Conservation (phyloP, 1,140 invertebrate species). For the Triops cancriformis region DNA sequence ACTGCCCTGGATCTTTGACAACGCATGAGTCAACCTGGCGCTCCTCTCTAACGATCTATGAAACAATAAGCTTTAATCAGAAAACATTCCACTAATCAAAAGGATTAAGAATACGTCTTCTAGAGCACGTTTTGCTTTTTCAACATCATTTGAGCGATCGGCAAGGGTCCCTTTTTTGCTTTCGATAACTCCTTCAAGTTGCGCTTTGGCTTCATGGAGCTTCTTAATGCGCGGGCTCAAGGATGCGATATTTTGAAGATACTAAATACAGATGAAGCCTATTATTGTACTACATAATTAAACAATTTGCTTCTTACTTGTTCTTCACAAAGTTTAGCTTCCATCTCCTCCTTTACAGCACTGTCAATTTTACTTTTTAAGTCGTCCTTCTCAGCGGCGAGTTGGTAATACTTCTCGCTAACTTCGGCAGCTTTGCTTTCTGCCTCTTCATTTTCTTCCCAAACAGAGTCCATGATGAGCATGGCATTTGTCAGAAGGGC, state of each 20-base stretch:
- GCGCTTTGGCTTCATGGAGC: background rate
- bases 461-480: background rate
- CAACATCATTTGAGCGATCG: background rate
- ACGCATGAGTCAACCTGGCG: background rate
- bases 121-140: background rate
- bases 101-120: background rate
- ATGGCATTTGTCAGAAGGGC: background rate
- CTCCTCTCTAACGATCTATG: background rate
- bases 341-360: background rate
- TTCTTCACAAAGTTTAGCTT: background rate
- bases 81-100: no score
- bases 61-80: no score
- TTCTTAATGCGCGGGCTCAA: background rate
- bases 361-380: background rate
- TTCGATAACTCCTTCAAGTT: background rate
- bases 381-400: background rate
- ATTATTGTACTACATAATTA: background rate
- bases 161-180: background rate
- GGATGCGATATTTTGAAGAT: background rate
- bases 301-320: background rate
- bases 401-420: background rate
- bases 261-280: background rate
- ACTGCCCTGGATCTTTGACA: background rate
- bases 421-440: background rate
- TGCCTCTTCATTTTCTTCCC: background rate